Evolutionary conservation across 2,888 invertebrate species (phyloP), one percentile per base, ranked within the genome.

Genomic region (Metellina segmentata): DNA sequence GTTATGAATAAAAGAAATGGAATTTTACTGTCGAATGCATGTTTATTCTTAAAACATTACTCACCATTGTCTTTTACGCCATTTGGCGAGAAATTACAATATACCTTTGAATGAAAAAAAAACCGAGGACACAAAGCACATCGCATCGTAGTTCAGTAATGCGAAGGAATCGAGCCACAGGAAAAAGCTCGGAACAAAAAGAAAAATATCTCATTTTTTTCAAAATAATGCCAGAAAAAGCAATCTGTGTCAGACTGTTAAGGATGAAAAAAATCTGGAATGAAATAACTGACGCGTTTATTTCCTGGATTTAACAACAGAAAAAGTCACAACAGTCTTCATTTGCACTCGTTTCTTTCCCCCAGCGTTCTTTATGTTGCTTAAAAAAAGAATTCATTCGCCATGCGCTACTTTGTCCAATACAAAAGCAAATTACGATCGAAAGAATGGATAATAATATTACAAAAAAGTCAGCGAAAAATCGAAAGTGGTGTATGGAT

Each of bases 351-450:
- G 52, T 72, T 83, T 83, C 61, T 16, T 83, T 74, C 53, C 72
- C 52, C 72, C n/a, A 72, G 48, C 71, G 85, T 85, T 74, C 85
- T 85, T 74, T 85, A 85, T 74, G 61, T 20, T n/a, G 20, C 13
- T 53, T 34, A 74, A 16, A 87, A 71, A 87, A 61, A 86, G 77
- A 77, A 51, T 20, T 16, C 11, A 71, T 72, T 49, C 71, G 49
- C 20, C 72, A 74, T 20, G 20, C 71, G 87, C 71, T 71, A 87
- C 79, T 79, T 79, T 79, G 79, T 87, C 34, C 86, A 87, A 78
- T 87, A 87, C 87, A 87, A 87, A 61, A 87, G 70, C 78, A 71
- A 87, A 87, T 87, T 87, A 87, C 71, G 87, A 87, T 87, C 87
- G 53, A 69, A 51, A 52, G 71, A 79, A 77, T 19, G 71, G 13